Evolutionary conservation across 2,888 invertebrate genomes (phyloP).

Genomic region (Apamea monoglypha): DNA sequence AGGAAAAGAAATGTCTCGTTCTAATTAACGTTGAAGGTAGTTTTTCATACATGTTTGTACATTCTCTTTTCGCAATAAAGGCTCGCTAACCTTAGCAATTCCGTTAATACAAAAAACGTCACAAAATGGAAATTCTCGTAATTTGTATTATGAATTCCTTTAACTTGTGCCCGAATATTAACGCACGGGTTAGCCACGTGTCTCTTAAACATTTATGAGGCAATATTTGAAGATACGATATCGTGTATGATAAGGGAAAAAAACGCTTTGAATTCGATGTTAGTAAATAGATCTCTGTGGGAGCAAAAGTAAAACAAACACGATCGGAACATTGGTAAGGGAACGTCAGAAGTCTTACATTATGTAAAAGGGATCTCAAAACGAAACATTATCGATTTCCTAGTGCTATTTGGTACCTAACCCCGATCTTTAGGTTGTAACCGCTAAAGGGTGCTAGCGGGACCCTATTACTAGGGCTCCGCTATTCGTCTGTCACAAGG

Average conservation of each 20-base stretch:
- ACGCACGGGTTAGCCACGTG: background rate
- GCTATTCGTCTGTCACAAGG: background rate
- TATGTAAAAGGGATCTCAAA: no score
- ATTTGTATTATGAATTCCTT: slow-evolving; percentile 49
- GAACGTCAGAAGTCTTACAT: background rate
- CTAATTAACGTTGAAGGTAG: background rate
- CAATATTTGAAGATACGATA: background rate
- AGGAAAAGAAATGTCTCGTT: background rate
- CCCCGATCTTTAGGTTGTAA: background rate
- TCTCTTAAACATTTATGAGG: slow-evolving; percentile 8
- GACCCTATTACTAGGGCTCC: background rate
- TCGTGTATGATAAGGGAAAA: background rate
- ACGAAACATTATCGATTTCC: background rate
- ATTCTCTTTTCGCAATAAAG: slow-evolving; percentile 24
- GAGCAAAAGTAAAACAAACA: background rate
- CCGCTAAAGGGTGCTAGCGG: background rate
- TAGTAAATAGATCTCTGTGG: slow-evolving; percentile 5
- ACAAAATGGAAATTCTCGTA: slow-evolving; percentile 46
- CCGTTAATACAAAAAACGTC: slow-evolving; percentile 23
- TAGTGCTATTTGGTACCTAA: background rate
- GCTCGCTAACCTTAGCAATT: slow-evolving; percentile 17
- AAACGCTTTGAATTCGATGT: slow-evolving; percentile 5
- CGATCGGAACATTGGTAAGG: background rate
- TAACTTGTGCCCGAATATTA: slow-evolving; percentile 8
- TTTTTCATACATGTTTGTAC: background rate